Evolutionary conservation across 1,140 invertebrate species (phyloP).

Genomic region (Potamilus streckersoni): DNA sequence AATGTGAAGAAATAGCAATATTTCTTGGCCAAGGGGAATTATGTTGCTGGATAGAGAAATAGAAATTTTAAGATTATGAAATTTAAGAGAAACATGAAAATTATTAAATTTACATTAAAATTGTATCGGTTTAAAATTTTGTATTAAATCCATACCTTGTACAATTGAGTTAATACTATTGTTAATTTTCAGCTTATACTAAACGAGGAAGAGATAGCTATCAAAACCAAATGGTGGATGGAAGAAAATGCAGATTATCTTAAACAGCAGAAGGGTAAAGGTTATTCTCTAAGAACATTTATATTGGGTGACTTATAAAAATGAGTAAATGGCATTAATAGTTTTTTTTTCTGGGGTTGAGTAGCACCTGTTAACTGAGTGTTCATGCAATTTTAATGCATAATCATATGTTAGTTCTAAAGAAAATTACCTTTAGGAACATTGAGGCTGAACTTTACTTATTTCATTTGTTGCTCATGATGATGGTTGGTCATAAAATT

Average conservation of each 20-base stretch:
- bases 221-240: constrained; percentile 87
- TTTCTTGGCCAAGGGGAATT: not conserved
- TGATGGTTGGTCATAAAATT: no score
- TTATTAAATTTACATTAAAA: no score
- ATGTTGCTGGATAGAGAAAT: constrained; percentile 2
- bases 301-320: not conserved
- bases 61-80: not conserved
- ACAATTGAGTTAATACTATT: not conserved
- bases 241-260: constrained; percentile 87
- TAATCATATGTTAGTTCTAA: no score
- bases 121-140: no score
- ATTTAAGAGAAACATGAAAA: no score
- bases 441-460: no score
- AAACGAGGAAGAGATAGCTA: constrained; percentile 80
- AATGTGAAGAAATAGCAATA: no score
- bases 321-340: not conserved
- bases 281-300: not conserved
- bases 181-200: constrained; percentile 78
- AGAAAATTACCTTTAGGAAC: no score
- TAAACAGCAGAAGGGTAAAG: constrained; percentile 80
- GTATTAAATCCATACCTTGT: no score
- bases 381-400: no score
- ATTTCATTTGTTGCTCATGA: no score
- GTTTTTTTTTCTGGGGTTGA: not conserved
- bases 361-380: no score